phyloP scores from a whole-genome alignment of 2,888 invertebrate genomes.

The Anoplius nigerrimus region DNA sequence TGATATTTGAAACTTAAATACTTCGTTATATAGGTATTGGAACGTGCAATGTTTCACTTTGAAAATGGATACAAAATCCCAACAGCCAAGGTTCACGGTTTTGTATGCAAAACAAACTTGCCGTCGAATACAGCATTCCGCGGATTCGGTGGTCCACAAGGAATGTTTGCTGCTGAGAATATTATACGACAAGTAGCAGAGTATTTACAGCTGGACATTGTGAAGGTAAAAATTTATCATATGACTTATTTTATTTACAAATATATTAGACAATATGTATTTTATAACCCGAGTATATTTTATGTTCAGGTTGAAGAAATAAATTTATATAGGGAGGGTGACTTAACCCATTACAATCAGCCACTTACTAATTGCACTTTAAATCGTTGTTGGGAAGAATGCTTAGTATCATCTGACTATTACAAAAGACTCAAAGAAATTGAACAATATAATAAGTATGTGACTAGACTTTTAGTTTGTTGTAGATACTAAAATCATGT shows the following conservation, averaged over 20 bases:
- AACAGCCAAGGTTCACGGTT: slow-evolving; percentile 82
- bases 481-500: slow-evolving; percentile 1
- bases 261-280: background rate
- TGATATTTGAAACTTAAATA: background rate
- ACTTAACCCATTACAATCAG: slow-evolving; percentile 87
- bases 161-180: slow-evolving; percentile 90
- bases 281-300: slow-evolving; percentile 8
- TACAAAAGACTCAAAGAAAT: slow-evolving; percentile 78
- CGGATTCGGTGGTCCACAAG: slow-evolving; percentile 94
- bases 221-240: slow-evolving; percentile 77
- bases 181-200: slow-evolving; percentile 87
- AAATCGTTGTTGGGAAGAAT: slow-evolving; percentile 86
- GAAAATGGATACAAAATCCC: slow-evolving; percentile 90
- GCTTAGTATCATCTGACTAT: slow-evolving; percentile 82
- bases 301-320: slow-evolving; percentile 76
- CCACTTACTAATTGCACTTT: slow-evolving; percentile 84
- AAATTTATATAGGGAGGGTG: slow-evolving; percentile 89
- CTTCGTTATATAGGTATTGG: slow-evolving; percentile 80
- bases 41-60: slow-evolving; percentile 88
- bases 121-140: slow-evolving; percentile 96
- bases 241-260: background rate
- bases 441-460: slow-evolving; percentile 84
- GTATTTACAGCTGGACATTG: slow-evolving; percentile 80
- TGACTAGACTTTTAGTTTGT: slow-evolving; percentile 3
- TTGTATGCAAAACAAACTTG: slow-evolving; percentile 90